These are phyloP conservation scores for Cariama cristata DNA, from an alignment of 2,113 vertebrate genomes.

Conservation along the genomic window DNA sequence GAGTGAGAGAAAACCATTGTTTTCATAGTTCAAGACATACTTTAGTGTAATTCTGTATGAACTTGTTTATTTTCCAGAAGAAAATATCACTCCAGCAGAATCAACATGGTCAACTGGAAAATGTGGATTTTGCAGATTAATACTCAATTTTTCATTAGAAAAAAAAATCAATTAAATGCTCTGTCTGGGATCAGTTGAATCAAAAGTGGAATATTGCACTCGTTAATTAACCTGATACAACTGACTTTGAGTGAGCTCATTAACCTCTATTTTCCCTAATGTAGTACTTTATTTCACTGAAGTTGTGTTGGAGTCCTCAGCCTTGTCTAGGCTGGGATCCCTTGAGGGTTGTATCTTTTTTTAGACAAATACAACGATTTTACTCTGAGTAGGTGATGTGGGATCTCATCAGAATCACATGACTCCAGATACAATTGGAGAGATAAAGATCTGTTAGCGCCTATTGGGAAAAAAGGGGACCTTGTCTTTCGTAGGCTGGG, in stretches of 20 bases:
- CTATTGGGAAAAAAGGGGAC: constrained; percentile 31
- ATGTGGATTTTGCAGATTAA: background rate
- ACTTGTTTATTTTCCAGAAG: background rate
- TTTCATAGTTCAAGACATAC: background rate
- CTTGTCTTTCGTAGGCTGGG: constrained; percentile 33
- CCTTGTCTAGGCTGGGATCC: background rate
- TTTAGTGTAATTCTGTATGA: background rate
- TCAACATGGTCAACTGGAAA: background rate
- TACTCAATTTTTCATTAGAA: background rate
- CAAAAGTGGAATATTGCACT: constrained; percentile 21
- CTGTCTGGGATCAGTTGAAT: background rate
- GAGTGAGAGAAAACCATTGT: background rate
- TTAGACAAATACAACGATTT: constrained; percentile 30
- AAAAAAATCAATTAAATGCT: background rate
- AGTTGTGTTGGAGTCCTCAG: background rate
- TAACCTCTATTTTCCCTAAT: constrained; percentile 25
- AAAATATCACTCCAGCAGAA: background rate
- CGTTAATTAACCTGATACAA: constrained; percentile 25
- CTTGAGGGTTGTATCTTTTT: background rate
- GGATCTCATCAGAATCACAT: constrained; percentile 27
- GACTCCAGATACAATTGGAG: constrained; percentile 37
- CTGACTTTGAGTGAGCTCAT: background rate
- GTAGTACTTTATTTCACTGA: background rate
- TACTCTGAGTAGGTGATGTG: constrained; percentile 24
- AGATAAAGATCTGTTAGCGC: constrained; percentile 41